A percentile compares a stretch with the other conserved stretches of the same genome.
phyloP scores from a whole-genome alignment of 2,797 vertebrate species.

The Sebastes hubbsi region DNA sequence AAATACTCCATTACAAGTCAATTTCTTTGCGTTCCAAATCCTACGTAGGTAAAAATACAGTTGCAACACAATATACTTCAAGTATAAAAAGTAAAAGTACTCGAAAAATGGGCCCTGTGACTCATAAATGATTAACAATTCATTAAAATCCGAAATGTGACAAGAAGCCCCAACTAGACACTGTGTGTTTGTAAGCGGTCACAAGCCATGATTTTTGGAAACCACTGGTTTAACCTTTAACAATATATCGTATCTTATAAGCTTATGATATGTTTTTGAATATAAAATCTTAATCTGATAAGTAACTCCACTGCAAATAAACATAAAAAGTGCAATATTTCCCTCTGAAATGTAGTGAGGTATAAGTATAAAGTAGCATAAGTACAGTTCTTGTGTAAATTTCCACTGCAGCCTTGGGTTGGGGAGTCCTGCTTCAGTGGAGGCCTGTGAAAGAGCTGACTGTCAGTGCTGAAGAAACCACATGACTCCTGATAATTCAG shows the following conservation, averaged over 20 bases:
- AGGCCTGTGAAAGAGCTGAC: conserved; percentile 49
- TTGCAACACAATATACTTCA: neutral
- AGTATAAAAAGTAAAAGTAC: neutral
- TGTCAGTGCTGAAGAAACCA: conserved; percentile 37
- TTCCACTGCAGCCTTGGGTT: neutral
- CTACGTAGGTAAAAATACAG: neutral
- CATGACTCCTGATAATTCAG: conserved; percentile 59
- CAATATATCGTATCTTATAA: neutral
- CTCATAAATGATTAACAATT: neutral
- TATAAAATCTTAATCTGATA: neutral
- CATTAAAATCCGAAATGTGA: neutral
- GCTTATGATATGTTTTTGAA: neutral
- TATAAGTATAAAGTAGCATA: neutral
- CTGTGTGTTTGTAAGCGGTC: neutral
- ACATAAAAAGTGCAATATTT: neutral
- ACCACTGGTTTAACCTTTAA: neutral
- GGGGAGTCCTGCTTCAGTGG: conserved; percentile 1
- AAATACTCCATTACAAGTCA: neutral
- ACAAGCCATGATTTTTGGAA: neutral
- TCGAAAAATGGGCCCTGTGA: neutral
- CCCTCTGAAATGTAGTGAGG: neutral
- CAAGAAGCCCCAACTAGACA: neutral
- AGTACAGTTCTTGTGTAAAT: neutral
- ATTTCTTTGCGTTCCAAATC: neutral
- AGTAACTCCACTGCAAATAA: neutral